Percentiles rank a stretch among this genome's conserved stretches.
Evolutionary conservation across 2,113 vertebrate species (phyloP).

Genomic region (Psittacara wagleri): DNA sequence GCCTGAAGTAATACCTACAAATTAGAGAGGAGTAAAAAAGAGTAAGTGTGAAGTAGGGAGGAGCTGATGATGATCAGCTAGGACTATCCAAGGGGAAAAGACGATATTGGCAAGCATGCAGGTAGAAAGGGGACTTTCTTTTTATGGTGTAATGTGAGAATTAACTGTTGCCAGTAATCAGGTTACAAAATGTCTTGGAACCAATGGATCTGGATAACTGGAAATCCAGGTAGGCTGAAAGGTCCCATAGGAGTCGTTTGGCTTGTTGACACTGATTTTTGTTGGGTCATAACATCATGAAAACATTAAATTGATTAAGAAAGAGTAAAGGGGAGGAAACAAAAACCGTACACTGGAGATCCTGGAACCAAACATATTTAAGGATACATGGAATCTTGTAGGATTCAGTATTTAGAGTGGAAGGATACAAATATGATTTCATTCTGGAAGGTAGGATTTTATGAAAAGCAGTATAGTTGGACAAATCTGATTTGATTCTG

Average conservation of each 20-base stretch:
- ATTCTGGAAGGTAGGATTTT: background rate
- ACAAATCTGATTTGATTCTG: background rate
- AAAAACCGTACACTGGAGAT: background rate
- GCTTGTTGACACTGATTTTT: background rate
- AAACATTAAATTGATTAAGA: background rate
- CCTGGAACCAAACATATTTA: background rate
- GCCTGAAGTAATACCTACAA: background rate
- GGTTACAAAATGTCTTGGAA: background rate
- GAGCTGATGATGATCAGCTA: background rate
- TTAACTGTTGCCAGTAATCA: background rate
- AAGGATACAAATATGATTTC: background rate
- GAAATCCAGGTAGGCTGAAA: background rate
- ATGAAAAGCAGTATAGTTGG: background rate
- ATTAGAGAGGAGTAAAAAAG: background rate
- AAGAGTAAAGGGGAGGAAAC: background rate
- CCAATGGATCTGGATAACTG: background rate
- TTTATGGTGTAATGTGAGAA: background rate
- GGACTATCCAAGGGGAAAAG: background rate
- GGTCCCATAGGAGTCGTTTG: background rate
- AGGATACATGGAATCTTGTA: background rate
- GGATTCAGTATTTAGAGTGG: background rate
- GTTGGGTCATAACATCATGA: background rate
- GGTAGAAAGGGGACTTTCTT: background rate
- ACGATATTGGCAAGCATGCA: background rate
- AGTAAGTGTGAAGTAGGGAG: background rate